Conservation (phyloP, 2,113 vertebrate genomes). For the Larimichthys polyactis region DNA sequence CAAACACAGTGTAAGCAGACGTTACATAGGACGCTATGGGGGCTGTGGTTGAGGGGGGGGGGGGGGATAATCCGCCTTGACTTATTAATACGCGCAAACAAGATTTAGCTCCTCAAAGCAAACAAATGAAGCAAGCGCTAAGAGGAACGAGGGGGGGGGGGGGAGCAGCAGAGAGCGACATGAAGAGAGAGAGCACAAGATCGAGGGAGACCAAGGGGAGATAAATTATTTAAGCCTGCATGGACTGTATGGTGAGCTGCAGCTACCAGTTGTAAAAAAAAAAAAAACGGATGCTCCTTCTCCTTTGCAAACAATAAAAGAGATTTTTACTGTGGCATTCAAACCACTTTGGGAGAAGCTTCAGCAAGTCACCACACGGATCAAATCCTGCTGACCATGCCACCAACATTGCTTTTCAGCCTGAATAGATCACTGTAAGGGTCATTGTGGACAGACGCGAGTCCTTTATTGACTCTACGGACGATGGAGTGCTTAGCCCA, state of each 20-base stretch:
- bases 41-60: conserved; percentile 26
- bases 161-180: conserved; percentile 43
- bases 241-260: conserved; percentile 60
- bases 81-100: conserved; percentile 85
- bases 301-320: conserved; percentile 24
- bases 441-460: conserved; percentile 70
- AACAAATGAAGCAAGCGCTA: conserved; percentile 82
- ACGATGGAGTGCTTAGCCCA: conserved; percentile 72
- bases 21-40: conserved; percentile 54
- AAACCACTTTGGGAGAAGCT: conserved; percentile 20
- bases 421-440: conserved; percentile 70
- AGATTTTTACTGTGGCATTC: neutral
- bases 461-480: conserved; percentile 76
- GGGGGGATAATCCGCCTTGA: conserved; percentile 77
- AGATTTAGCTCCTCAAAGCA: conserved; percentile 86
- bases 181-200: conserved; percentile 52
- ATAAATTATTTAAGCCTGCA: conserved; percentile 78
- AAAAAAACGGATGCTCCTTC: conserved; percentile 29
- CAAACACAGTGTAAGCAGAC: conserved; percentile 71
- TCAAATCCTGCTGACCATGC: conserved; percentile 47
- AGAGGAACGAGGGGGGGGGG: conserved; percentile 43
- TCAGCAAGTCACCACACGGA: conserved; percentile 42
- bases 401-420: conserved; percentile 43
- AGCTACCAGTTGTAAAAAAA: conserved; percentile 39
- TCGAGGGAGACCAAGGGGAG: conserved; percentile 51